These are phyloP conservation scores for Clarias pachynema DNA, from an alignment of 2,797 vertebrate species.

Conservation along the genomic window DNA sequence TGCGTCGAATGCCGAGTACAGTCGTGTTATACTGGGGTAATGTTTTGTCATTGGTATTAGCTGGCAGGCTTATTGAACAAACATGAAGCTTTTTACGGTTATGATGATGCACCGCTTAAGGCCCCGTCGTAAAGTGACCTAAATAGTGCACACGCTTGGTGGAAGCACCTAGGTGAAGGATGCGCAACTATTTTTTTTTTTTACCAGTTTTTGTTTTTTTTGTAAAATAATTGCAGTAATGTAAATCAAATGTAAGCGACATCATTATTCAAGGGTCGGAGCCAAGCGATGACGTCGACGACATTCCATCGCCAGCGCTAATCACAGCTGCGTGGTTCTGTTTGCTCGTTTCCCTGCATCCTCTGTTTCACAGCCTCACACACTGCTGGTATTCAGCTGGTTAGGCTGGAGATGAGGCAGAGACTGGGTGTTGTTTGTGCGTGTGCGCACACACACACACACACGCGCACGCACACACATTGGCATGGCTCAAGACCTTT, in stretches of 20 bases:
- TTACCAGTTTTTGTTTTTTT: neutral
- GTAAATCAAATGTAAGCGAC: neutral
- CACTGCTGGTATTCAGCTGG: slow-evolving; percentile 18
- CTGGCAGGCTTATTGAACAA: neutral
- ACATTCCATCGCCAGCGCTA: neutral
- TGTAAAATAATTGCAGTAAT: neutral
- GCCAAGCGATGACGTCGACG: neutral
- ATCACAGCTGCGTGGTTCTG: neutral
- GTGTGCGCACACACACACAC: slow-evolving; percentile 17
- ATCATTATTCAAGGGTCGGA: neutral
- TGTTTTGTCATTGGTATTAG: neutral
- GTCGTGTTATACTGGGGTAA: neutral
- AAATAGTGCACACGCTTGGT: too few species aligned
- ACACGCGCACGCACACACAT: slow-evolving; percentile 26
- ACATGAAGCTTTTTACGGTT: neutral
- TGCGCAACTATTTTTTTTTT: neutral
- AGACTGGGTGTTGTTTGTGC: slow-evolving; percentile 30
- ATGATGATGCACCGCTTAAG: neutral
- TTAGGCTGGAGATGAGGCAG: slow-evolving; percentile 19
- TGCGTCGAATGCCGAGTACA: neutral
- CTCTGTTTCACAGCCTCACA: slow-evolving; percentile 14
- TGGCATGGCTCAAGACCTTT: slow-evolving; percentile 48
- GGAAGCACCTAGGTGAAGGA: neutral
- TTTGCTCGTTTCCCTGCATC: neutral
- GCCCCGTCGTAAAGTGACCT: neutral